Conservation (phyloP, 2,113 vertebrate species). For the Helogale parvula region DNA sequence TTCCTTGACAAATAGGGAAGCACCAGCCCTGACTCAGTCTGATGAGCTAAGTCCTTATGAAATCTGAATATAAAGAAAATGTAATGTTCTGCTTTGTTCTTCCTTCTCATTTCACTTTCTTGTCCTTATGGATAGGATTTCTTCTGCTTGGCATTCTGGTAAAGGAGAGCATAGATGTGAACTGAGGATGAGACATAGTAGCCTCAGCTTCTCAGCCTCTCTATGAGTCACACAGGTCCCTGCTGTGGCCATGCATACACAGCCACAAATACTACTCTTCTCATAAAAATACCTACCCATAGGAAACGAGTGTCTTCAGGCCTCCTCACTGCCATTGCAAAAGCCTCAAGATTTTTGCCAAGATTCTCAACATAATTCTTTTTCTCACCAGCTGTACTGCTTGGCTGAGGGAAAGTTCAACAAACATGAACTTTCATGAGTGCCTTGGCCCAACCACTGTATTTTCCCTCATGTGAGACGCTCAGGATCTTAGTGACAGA, state of each 20-base stretch:
- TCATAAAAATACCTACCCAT: not conserved
- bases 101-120: not conserved
- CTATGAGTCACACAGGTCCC: not conserved
- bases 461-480: not conserved
- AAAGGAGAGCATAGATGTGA: not conserved
- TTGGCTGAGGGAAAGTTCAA: not conserved
- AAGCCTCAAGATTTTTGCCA: not conserved
- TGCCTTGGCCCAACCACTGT: not conserved
- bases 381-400: not conserved
- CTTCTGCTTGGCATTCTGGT: not conserved
- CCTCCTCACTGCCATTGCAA: not conserved
- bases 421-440: not conserved
- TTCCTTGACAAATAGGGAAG: not conserved
- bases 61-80: not conserved
- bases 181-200: not conserved
- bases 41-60: not conserved
- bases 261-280: not conserved
- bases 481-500: not conserved
- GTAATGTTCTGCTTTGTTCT: not conserved
- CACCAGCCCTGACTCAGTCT: not conserved
- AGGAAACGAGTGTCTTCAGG: not conserved
- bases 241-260: not conserved
- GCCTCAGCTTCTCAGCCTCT: not conserved
- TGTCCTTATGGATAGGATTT: not conserved
- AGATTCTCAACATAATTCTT: not conserved